Conservation (phyloP, 2,888 invertebrate species). For the Apotomis turbidana region DNA sequence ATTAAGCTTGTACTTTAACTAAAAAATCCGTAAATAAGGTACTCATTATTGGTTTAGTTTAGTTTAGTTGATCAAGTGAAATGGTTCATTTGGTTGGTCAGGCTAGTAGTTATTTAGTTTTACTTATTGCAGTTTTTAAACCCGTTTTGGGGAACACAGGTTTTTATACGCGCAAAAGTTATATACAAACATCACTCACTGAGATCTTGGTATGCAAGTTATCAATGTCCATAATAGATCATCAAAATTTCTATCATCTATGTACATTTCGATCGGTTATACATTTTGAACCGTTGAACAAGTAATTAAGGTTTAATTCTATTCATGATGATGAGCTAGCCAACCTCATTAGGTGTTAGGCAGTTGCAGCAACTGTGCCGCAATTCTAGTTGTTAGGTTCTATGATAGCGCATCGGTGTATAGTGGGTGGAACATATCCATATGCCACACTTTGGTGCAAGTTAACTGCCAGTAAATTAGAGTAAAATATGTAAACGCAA, state of each 20-base stretch:
- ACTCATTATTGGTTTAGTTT: no score
- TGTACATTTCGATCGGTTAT: constrained; percentile 1
- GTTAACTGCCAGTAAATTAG: no score
- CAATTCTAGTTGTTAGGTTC: constrained; percentile 36
- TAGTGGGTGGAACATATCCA: no score
- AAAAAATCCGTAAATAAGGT: no score
- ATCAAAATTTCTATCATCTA: constrained; percentile 22
- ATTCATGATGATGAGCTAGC: neutral
- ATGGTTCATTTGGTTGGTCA: no score
- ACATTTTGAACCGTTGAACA: constrained; percentile 17
- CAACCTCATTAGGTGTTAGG: constrained; percentile 34
- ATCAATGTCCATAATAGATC: constrained; percentile 24
- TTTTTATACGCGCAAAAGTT: neutral
- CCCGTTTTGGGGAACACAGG: neutral
- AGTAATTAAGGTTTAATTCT: constrained; percentile 24
- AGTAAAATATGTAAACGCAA: no score
- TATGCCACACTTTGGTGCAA: no score
- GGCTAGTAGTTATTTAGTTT: no score
- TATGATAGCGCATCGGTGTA: constrained; percentile 17
- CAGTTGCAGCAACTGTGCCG: constrained; percentile 26
- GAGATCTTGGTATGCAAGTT: neutral
- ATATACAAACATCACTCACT: neutral
- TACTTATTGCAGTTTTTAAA: no score
- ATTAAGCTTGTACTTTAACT: no score
- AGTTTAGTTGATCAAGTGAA: no score